Evolutionary conservation across 1,140 invertebrate species (phyloP), one percentile per base, ranked within the genome.

Genomic region (Steinernema feltiae): DNA sequence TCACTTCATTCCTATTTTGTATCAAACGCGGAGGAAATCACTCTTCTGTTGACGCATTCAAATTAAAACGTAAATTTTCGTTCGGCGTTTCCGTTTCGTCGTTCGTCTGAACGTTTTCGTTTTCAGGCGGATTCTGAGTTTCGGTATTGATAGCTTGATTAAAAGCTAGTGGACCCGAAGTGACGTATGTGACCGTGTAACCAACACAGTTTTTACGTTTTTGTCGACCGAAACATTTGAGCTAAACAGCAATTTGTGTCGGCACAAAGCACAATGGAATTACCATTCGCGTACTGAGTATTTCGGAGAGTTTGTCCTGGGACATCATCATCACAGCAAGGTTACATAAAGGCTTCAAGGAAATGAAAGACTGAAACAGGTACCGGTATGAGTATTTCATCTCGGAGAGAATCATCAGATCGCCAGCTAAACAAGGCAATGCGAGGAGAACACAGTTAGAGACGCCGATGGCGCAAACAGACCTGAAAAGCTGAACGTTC

Each of bases 321-420:
- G 53, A 63, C 53, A 63, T 63, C 53, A 63, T 63, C 53, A 63
- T 63, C 53, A 63, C 53, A 63, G 24, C 53, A 21, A 63, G 12
- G 24, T 63, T 63, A 27, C 53, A 63, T 63, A 63, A 63, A 63
- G 53, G 53, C 53, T 63, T 63, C 7, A 63, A 27, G 53, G 53
- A 63, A 63, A 63, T 63, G 53, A 63, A 63, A 63, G 53, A 63
- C 53, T 63, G 53, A 21, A 63, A 15, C 53, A 63, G 24, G 53
- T 63, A 63, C 53, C 53, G 53, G 53, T 63, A 63, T 7, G 53
- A 63, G 24, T 63, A 63, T 63, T 21, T 63, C 53, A 21, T 63
- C 53, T 63, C 53, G 3, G 53, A 63, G 53, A 63, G 53, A 63
- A 63, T 63, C 53, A 63, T 63, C 12, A 63, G 3, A 21, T 63